These are phyloP conservation scores for Sebastes taczanowskii DNA, from an alignment of 2,797 vertebrate species.

Conservation along the genomic window DNA sequence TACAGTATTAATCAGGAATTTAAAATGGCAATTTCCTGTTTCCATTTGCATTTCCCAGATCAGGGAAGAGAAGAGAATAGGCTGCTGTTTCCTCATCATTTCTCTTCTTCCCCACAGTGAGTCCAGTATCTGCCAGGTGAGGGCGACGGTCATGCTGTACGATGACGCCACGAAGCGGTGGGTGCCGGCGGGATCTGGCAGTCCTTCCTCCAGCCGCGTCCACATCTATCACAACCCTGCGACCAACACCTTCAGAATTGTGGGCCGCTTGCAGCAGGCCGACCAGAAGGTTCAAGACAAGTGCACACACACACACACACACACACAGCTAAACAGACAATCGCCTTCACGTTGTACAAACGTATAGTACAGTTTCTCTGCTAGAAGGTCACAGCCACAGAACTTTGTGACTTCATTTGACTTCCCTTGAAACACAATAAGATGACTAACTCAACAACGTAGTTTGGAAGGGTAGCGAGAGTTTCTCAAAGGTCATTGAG, in stretches of 20 bases:
- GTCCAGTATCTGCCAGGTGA: conserved; percentile 95
- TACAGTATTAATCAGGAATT: no score
- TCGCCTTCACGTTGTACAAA: not conserved
- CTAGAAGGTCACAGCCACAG: not conserved
- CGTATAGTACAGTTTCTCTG: not conserved
- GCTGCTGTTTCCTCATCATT: not conserved
- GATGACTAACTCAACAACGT: not conserved
- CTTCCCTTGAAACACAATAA: not conserved
- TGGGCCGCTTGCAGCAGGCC: conserved; percentile 91
- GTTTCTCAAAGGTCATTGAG: not conserved
- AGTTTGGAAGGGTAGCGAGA: not conserved
- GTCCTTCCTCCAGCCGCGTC: conserved; percentile 88
- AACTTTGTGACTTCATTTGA: not conserved
- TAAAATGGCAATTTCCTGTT: no score
- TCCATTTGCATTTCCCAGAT: no score
- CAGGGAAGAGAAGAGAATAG: no score
- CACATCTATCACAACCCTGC: conserved; percentile 92
- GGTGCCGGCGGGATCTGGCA: conserved; percentile 90
- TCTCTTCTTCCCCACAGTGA: conserved; percentile 78
- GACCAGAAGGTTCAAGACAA: conserved; percentile 91
- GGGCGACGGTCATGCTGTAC: conserved; percentile 95
- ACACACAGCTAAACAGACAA: not conserved
- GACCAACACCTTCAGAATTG: conserved; percentile 90
- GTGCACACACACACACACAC: not conserved
- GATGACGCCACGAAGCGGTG: conserved; percentile 93